Evolutionary conservation across 1,140 invertebrate species (phyloP), one percentile per base, ranked within the genome.

Genomic region (Dinoponera quadriceps): DNA sequence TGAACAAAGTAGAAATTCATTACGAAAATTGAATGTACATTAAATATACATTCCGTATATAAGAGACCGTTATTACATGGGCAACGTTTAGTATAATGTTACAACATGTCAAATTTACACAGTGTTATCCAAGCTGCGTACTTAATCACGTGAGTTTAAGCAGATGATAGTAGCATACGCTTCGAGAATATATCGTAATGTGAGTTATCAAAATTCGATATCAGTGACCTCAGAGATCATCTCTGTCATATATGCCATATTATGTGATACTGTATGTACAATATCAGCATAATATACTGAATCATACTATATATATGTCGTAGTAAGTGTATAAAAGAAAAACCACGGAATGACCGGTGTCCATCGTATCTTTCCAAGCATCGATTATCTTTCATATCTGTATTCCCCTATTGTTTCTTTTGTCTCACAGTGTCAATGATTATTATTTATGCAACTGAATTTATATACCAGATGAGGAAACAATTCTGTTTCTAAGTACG

Each of bases 101-200:
- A 62, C 11, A 82, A 74, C 27, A 29, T 55, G 63, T 81, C 18
- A 22, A 82, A 63, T 62, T 85, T 38, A 55, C 14, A 57, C 20
- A 73, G 75, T 55, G 27, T 77, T 82, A 59, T 48, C 60, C 16
- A 27, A 57, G 49, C 48, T 0, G 18, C 44, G 14, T 13, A n/a
- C 68, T 62, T 33, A 57, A 89, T 92, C 89, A 92, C 88, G 85
- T 90, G 87, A 92, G 89, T 91, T 92, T 81, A 92, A 88, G 72
- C 68, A 69, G 75, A 83, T 66, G 82, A 25, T 33, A 66, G 54
- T 22, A 85, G 48, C 20, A 62, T 18, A 65, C n/a, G 9, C 25
- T 77, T 74, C 22, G 9, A 22, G 63, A 89, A 89, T 88, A 90
- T 90, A 62, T 77, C 75, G 27, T 83, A 85, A 85, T 82, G 69